Evolutionary conservation across 2,888 invertebrate species (phyloP), one percentile per base, ranked within the genome.

Genomic region (Petrophora chlorosata): DNA sequence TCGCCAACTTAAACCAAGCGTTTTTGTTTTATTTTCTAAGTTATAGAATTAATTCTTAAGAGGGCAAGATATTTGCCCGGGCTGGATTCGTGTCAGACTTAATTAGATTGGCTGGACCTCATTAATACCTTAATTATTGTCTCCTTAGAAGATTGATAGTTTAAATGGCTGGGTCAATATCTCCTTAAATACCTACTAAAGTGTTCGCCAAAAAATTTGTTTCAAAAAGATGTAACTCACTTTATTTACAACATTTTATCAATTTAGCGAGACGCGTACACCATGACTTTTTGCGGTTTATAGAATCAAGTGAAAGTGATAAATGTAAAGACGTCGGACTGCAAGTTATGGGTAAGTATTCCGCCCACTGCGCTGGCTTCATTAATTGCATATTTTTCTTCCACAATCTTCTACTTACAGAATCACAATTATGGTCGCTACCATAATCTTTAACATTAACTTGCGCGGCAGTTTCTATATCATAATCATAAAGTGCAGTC

Each of bases 1-100:
- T 90, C 89, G 76, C 85, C 76, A 82, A 80, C 75, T 70, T 66
- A 79, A 76, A 73, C 56, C 59, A 57, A 39, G 36, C 71, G 58
- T 73, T 86, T 84, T 87, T 70, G 79, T 82, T 85, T 76, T 47
- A 7, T 7, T 7, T 5, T 7, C 4, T 19, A 1, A 7, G 2
- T 19, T n/a, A n/a, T n/a, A n/a, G n/a, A n/a, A n/a, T n/a, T n/a
- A n/a, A n/a, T n/a, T n/a, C n/a, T n/a, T n/a, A n/a, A n/a, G n/a
- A n/a, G n/a, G n/a, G n/a, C n/a, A n/a, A n/a, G n/a, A n/a, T n/a
- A n/a, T n/a, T n/a, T n/a, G n/a, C n/a, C n/a, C n/a, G n/a, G n/a
- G n/a, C n/a, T n/a, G n/a, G 5, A 19, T 19, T 19, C 2, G 19
- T 19, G 19, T 19, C 4, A 19, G 5, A 19, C 19, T 19, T 19